phyloP scores from a whole-genome alignment of 2,113 vertebrate species.

The Eurypyga helias region DNA sequence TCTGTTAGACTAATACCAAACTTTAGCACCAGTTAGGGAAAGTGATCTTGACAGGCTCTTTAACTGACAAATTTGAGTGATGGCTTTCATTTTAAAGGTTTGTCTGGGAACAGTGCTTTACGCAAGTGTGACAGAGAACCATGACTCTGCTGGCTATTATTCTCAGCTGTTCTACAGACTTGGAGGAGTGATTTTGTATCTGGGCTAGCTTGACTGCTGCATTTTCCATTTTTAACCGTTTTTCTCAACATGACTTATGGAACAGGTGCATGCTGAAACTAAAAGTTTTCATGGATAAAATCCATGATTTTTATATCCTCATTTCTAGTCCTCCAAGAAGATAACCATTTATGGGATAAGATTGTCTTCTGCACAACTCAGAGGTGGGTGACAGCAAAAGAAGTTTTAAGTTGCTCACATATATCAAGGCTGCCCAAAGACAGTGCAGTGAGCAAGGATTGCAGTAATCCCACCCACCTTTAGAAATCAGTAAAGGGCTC shows the following conservation, averaged over 20 bases:
- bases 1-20: not conserved
- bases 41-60: not conserved
- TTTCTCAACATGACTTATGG: slow-evolving; percentile 41
- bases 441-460: not conserved
- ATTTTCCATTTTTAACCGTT: slow-evolving; percentile 42
- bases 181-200: slow-evolving; percentile 27
- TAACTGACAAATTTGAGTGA: not conserved
- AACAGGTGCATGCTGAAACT: slow-evolving; percentile 43
- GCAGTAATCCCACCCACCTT: not conserved
- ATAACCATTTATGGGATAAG: slow-evolving; percentile 50
- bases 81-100: slow-evolving; percentile 22
- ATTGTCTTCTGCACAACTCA: slow-evolving; percentile 11
- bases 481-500: not conserved
- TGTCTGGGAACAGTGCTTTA: not conserved
- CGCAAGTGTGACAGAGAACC: not conserved
- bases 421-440: not conserved
- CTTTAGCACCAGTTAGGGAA: not conserved
- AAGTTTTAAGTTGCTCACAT: not conserved
- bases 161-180: slow-evolving; percentile 29
- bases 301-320: slow-evolving; percentile 46
- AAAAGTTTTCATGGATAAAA: slow-evolving; percentile 58
- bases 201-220: slow-evolving; percentile 22
- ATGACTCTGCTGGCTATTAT: slow-evolving; percentile 26
- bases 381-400: not conserved
- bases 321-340: slow-evolving; percentile 22